Percentiles rank a stretch among this genome's conserved stretches.
Evolutionary conservation across 2,888 invertebrate species (phyloP).

Genomic region (Pristionchus exspectatus): DNA sequence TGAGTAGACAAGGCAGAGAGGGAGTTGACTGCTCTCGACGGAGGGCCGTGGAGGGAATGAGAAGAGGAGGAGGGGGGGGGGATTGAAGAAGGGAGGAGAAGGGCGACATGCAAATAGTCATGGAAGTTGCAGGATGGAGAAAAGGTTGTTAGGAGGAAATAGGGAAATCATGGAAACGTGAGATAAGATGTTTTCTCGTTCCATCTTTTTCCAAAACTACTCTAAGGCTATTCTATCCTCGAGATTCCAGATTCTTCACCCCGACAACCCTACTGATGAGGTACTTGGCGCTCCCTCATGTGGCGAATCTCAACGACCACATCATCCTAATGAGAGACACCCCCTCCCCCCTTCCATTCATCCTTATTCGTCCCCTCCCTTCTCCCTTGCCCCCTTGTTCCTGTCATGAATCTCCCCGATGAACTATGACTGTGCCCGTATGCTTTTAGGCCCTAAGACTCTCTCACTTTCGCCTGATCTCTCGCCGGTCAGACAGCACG

Average conservation of each 20-base stretch:
- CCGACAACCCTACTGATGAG: not conserved
- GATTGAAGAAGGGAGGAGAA: not conserved
- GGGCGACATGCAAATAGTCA: not conserved
- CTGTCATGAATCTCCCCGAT: not conserved
- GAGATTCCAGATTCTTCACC: not conserved
- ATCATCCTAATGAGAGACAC: not conserved
- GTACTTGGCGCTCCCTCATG: not conserved
- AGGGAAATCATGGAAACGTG: not conserved
- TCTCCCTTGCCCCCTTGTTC: not conserved
- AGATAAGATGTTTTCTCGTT: not conserved
- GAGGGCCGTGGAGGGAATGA: not conserved
- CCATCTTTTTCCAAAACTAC: too few relatives aligned
- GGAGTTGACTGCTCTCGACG: not conserved
- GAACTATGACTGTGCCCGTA: not conserved
- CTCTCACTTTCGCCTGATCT: too few relatives aligned
- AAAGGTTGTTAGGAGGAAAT: not conserved
- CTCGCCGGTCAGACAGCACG: too few relatives aligned
- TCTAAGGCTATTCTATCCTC: too few relatives aligned
- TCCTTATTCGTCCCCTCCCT: not conserved
- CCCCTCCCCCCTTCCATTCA: not conserved
- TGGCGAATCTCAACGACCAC: not conserved
- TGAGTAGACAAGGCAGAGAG: not conserved
- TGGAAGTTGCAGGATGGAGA: not conserved
- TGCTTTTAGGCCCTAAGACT: not conserved
- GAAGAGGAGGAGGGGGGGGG: not conserved